Evolutionary conservation across 2,888 invertebrate species (phyloP).

Genomic region (Erebia epiphron): DNA sequence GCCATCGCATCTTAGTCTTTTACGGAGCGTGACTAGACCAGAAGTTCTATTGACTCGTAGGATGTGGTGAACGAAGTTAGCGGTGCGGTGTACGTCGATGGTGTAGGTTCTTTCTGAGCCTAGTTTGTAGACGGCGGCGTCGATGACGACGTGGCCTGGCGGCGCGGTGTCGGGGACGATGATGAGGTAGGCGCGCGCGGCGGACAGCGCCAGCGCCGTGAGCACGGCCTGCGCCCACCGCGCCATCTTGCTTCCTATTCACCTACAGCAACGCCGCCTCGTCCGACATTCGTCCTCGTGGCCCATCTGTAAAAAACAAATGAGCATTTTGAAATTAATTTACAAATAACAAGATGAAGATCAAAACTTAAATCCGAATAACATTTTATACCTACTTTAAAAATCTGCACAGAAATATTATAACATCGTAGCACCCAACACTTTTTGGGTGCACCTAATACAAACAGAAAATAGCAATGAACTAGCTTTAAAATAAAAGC

Average conservation of each 20-base stretch:
- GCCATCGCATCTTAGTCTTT: slow-evolving; percentile 89
- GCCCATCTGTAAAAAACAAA: slow-evolving; percentile 58
- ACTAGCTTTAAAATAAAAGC: too few species aligned
- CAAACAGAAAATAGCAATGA: too few species aligned
- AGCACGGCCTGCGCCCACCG: slow-evolving; percentile 61
- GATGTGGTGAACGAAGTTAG: slow-evolving; percentile 91
- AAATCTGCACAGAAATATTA: too few species aligned
- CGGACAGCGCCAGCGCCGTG: slow-evolving; percentile 57
- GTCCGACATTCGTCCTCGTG: slow-evolving; percentile 56
- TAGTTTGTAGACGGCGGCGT: slow-evolving; percentile 90
- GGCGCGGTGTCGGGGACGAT: slow-evolving; percentile 83
- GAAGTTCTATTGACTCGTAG: slow-evolving; percentile 88
- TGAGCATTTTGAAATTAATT: too few species aligned
- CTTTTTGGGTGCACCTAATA: too few species aligned
- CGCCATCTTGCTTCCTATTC: slow-evolving; percentile 57
- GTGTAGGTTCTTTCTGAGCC: slow-evolving; percentile 91
- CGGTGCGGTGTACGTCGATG: slow-evolving; percentile 91
- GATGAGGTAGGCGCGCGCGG: slow-evolving; percentile 79
- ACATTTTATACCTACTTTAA: too few species aligned
- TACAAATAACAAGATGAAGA: too few species aligned
- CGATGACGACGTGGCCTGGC: slow-evolving; percentile 87
- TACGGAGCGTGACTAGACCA: slow-evolving; percentile 89
- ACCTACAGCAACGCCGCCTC: slow-evolving; percentile 74
- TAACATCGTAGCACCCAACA: too few species aligned
- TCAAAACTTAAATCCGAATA: too few species aligned